These are phyloP conservation scores for Cichladusa arquata DNA, from an alignment of 2,113 vertebrate species.

Conservation along the genomic window DNA sequence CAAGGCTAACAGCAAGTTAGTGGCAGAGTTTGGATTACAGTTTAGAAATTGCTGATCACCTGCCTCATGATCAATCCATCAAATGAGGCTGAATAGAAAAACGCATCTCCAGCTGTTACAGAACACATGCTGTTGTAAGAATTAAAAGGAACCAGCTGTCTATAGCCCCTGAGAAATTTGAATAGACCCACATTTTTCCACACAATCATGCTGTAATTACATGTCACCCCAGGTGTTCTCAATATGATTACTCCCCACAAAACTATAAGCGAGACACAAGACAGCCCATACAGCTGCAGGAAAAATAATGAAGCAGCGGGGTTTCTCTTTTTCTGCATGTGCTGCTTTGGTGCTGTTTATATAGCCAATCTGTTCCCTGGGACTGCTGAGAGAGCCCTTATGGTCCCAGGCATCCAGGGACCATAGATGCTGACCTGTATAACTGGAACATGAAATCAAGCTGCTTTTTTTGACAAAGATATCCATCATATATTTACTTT, in stretches of 20 bases:
- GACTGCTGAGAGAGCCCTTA: slow-evolving; percentile 49
- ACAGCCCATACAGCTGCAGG: slow-evolving; percentile 41
- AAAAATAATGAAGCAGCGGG: slow-evolving; percentile 61
- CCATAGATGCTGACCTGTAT: slow-evolving; percentile 26
- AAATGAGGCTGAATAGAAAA: slow-evolving; percentile 44
- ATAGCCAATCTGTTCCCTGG: slow-evolving; percentile 48
- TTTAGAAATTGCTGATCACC: slow-evolving; percentile 62
- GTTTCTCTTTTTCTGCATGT: not conserved
- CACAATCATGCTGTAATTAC: slow-evolving; percentile 69
- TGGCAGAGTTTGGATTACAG: slow-evolving; percentile 34
- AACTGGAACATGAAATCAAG: slow-evolving; percentile 20
- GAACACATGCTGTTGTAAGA: slow-evolving; percentile 63
- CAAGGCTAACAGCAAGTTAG: slow-evolving; percentile 16
- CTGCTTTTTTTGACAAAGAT: slow-evolving; percentile 24
- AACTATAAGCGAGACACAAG: slow-evolving; percentile 11
- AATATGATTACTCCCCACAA: slow-evolving; percentile 64
- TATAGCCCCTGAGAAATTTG: slow-evolving; percentile 63
- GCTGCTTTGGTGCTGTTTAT: slow-evolving; percentile 45
- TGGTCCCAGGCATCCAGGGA: slow-evolving; percentile 13
- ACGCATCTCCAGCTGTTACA: slow-evolving; percentile 46
- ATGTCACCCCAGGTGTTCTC: slow-evolving; percentile 68
- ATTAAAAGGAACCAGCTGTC: slow-evolving; percentile 68
- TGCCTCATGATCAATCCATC: slow-evolving; percentile 62
- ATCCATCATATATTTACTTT: slow-evolving; percentile 26
- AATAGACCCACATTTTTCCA: slow-evolving; percentile 69